These are phyloP conservation scores for Macquaria ambigua DNA, from an alignment of 2,113 vertebrate species.

Conservation along the genomic window DNA sequence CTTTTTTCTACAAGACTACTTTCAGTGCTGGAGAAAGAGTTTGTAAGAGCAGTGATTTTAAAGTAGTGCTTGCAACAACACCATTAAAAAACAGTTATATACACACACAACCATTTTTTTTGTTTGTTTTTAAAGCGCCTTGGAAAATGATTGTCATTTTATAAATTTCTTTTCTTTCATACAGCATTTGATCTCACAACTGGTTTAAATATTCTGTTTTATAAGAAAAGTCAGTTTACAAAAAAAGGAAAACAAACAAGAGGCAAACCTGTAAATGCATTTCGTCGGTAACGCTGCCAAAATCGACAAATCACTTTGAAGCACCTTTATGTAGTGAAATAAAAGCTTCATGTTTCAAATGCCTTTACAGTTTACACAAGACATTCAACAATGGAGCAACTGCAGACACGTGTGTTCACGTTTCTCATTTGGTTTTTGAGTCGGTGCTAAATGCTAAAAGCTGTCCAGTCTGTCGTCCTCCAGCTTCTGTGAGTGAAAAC, in stretches of 20 bases:
- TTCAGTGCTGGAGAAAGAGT: conserved; percentile 66
- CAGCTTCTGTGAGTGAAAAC: neutral
- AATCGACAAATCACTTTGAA: conserved; percentile 37
- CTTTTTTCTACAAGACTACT: conserved; percentile 60
- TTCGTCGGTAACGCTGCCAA: conserved; percentile 17
- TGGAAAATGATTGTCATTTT: conserved; percentile 41
- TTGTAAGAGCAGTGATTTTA: conserved; percentile 66
- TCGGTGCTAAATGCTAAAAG: conserved; percentile 62
- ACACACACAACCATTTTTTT: conserved; percentile 43
- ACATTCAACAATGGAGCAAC: conserved; percentile 70
- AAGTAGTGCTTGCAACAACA: conserved; percentile 69
- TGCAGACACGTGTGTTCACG: conserved; percentile 43
- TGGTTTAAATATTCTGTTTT: conserved; percentile 55
- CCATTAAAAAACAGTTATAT: conserved; percentile 48
- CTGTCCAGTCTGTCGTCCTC: neutral
- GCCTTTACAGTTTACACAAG: conserved; percentile 48
- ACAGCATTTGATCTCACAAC: conserved; percentile 50
- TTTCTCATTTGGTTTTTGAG: conserved; percentile 60
- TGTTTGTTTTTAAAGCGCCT: conserved; percentile 25
- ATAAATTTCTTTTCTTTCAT: conserved; percentile 40
- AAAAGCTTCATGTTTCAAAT: conserved; percentile 49
- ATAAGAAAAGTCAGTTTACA: conserved; percentile 54
- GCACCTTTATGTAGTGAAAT: conserved; percentile 55
- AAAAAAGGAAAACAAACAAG: conserved; percentile 27
- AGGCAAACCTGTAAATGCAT: conserved; percentile 65